Conservation (phyloP, 2,888 invertebrate genomes). For the Parnassius apollo region DNA sequence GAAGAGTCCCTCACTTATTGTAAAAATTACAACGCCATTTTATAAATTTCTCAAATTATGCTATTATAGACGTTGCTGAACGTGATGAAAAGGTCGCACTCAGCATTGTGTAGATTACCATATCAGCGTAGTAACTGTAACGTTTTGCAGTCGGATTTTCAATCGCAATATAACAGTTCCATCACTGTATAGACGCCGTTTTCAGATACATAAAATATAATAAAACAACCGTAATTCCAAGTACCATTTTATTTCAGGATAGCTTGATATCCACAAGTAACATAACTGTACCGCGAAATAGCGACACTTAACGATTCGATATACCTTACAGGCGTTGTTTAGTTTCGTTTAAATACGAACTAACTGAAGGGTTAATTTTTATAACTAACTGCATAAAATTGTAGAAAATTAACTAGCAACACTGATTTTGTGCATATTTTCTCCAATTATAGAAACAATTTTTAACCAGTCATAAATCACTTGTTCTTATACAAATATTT, state of each 20-base stretch:
- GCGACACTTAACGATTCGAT: background rate
- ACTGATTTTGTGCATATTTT: constrained; percentile 15
- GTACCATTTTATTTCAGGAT: constrained; percentile 64
- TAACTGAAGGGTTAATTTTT: background rate
- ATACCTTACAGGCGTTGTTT: background rate
- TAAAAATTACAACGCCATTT: no score
- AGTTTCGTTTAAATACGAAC: constrained; percentile 12
- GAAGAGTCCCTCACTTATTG: no score
- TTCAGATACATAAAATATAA: constrained; percentile 29
- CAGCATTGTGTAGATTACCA: no score
- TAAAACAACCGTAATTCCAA: constrained; percentile 48
- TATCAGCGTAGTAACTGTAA: no score
- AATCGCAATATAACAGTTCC: no score
- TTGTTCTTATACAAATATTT: constrained; percentile 3
- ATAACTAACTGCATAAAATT: constrained; percentile 10
- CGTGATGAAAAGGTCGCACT: no score
- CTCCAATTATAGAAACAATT: background rate
- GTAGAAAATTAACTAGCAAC: constrained; percentile 10
- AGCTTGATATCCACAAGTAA: constrained; percentile 57
- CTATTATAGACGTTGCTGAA: no score
- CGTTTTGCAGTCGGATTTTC: no score
- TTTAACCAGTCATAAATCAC: background rate
- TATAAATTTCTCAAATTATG: no score
- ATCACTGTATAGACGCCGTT: no score
- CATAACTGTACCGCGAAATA: constrained; percentile 38